A percentile compares a stretch with the other conserved stretches of the same genome.
These are phyloP conservation scores for Sterrhoptilus dennistouni DNA, from an alignment of 2,113 vertebrate species.

Conservation along the genomic window DNA sequence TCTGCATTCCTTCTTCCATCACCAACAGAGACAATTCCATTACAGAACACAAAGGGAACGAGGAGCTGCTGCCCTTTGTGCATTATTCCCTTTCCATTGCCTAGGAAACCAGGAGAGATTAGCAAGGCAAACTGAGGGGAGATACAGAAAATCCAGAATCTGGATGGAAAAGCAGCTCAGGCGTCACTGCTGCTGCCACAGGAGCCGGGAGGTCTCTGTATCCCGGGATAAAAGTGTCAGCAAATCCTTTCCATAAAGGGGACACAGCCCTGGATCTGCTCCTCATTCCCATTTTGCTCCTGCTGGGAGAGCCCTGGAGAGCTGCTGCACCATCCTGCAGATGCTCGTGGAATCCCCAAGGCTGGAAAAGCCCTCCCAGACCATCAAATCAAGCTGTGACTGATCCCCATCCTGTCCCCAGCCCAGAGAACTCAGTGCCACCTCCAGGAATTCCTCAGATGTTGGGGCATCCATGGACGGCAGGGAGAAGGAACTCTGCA, in stretches of 20 bases:
- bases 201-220: neutral
- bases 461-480: too few relatives aligned
- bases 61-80: neutral
- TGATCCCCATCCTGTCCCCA: neutral
- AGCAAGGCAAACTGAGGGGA: neutral
- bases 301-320: neutral
- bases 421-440: neutral
- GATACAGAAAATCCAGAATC: neutral
- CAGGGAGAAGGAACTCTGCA: too few relatives aligned
- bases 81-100: constrained; percentile 6
- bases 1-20: neutral
- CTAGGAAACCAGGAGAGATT: constrained; percentile 42
- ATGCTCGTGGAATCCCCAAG: neutral
- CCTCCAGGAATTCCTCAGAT: neutral
- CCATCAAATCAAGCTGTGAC: rapidly evolving
- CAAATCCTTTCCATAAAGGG: neutral
- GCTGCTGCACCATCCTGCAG: neutral
- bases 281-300: neutral
- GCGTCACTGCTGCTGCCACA: neutral
- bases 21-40: neutral
- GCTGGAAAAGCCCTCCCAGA: neutral
- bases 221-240: neutral
- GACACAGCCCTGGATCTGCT: neutral
- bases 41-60: neutral
- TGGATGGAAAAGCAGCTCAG: neutral